These are phyloP conservation scores for Ciconia boyciana DNA, from an alignment of 2,113 vertebrate species.

Conservation along the genomic window DNA sequence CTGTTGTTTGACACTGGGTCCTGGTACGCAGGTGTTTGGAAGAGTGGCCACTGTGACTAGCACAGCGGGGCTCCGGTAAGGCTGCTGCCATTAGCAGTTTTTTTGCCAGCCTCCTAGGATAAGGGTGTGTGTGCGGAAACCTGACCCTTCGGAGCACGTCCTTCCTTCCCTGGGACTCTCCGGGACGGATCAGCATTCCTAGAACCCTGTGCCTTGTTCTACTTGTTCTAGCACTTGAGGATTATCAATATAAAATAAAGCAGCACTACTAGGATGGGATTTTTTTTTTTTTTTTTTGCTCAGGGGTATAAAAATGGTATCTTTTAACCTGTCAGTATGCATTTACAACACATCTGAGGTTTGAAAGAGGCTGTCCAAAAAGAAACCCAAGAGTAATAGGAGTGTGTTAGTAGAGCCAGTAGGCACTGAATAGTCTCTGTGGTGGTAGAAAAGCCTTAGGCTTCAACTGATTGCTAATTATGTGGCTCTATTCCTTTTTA, in stretches of 20 bases:
- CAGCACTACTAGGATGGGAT: neutral
- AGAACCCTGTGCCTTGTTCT: neutral
- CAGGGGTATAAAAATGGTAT: constrained; percentile 1
- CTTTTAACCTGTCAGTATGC: constrained; percentile 54
- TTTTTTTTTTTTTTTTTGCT: neutral
- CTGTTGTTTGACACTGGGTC: neutral
- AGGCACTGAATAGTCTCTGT: constrained; percentile 41
- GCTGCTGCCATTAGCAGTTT: neutral
- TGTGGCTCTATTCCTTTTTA: constrained; percentile 46
- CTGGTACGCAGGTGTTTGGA: neutral
- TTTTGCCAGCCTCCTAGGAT: neutral
- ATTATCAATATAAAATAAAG: neutral
- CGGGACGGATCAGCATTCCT: neutral
- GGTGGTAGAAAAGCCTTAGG: constrained; percentile 56
- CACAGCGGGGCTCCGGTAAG: neutral
- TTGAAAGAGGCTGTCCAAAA: constrained; percentile 57
- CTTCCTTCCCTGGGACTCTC: neutral
- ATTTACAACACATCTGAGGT: constrained; percentile 37
- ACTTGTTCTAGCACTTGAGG: neutral
- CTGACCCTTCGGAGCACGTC: neutral
- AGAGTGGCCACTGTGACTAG: neutral
- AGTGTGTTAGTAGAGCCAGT: constrained; percentile 32
- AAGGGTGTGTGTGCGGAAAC: neutral
- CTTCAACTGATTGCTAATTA: constrained; percentile 62
- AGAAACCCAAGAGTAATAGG: constrained; percentile 44